Evolutionary conservation across 2,113 vertebrate genomes (phyloP), one percentile per base, ranked within the genome.

Genomic region (Xiphias gladius): DNA sequence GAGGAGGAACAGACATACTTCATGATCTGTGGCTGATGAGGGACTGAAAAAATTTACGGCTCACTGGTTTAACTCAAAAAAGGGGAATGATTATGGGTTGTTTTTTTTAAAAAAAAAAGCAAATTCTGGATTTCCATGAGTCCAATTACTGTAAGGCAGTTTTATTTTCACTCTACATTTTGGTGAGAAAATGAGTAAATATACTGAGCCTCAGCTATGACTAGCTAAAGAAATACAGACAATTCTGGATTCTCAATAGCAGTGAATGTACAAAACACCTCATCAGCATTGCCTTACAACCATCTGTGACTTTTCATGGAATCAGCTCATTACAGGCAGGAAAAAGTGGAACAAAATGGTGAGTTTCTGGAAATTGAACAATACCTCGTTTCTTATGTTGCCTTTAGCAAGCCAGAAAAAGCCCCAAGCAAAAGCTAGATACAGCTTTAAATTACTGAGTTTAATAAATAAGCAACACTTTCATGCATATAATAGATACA

Each of bases 251-350:
- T 57, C 78, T 46, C 1, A 3, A 17, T 14, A 39, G 26, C 57
- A 32, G 35, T 69, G 59, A 24, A 24, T 66, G n/a, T 4, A 46
- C 24, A 46, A n/a, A 24, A 73, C 73, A 26, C 16, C 10, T 61
- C 41, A 62, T n/a, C 35, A 22, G 19, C 20, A n/a, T 24, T 46
- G 58, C 24, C 24, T 71, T 52, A 65, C 43, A 30, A 20, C 32
- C 20, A 12, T 12, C 37, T 76, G 52, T 12, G 37, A 76, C 35
- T 32, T 58, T 30, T 50, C 72, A 52, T n/a, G 61, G 62, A 73
- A 14, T 24, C 62, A 11, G 48, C 57, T 32, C 48, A 52, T 50
- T n/a, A 66, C 70, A 0, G 35, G 59, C 37, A 35, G 20, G 22
- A 73, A 32, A 22, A 3, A 39, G 5, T 5, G 30, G 14, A 66